These are phyloP conservation scores for Erannis defoliaria DNA, from an alignment of 2,888 invertebrate genomes.

Conservation along the genomic window DNA sequence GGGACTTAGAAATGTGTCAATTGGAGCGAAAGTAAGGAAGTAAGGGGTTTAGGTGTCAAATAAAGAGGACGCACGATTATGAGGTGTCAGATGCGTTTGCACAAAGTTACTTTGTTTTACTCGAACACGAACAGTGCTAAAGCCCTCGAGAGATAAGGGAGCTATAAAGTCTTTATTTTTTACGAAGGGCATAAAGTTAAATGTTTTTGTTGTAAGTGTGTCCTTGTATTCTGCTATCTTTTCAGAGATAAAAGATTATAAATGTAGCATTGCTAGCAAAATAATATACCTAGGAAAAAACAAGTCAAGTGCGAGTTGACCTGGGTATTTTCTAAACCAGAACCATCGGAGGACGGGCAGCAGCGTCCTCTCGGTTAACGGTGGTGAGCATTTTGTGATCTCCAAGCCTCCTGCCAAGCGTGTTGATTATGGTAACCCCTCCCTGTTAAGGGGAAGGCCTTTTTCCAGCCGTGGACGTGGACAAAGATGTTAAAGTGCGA, in stretches of 20 bases:
- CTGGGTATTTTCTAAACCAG: too few relatives aligned
- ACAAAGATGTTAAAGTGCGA: too few relatives aligned
- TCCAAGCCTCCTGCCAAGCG: too few relatives aligned
- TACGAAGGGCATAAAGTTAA: conserved; percentile 30
- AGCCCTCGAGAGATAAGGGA: conserved; percentile 25
- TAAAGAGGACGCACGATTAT: conserved; percentile 26
- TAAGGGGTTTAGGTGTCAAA: conserved; percentile 20
- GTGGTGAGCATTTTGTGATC: too few relatives aligned
- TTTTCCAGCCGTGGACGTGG: too few relatives aligned
- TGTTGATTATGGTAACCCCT: too few relatives aligned
- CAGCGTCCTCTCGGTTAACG: too few relatives aligned
- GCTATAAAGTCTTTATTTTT: conserved; percentile 35
- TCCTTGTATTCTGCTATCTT: conserved; percentile 18
- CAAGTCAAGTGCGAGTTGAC: too few relatives aligned
- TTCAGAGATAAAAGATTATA: conserved; percentile 17
- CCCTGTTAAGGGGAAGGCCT: too few relatives aligned
- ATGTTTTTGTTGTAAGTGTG: conserved; percentile 27
- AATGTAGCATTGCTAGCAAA: conserved; percentile 9
- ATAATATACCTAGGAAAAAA: conserved; percentile 12
- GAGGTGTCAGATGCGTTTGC: conserved; percentile 29
- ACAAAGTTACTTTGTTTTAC: conserved; percentile 29
- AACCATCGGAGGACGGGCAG: too few relatives aligned
- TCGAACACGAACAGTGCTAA: conserved; percentile 21
- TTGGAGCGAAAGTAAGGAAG: conserved; percentile 26
- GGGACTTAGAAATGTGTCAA: conserved; percentile 33